Conservation (phyloP, 2,797 vertebrate genomes). For the Schizopygopsis malacanthus region DNA sequence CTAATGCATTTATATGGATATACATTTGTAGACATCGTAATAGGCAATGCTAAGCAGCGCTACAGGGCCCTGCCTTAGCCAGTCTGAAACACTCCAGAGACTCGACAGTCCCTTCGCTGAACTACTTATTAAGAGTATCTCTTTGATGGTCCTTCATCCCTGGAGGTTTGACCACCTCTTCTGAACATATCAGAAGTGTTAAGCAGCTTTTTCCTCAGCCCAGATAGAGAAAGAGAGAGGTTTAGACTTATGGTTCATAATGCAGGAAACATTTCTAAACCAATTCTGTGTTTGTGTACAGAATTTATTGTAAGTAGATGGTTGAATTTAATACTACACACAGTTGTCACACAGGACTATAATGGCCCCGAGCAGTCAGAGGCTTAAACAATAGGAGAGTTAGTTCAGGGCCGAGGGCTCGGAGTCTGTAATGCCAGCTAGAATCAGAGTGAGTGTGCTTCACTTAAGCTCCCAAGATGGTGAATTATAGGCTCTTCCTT, state of each 20-base stretch:
- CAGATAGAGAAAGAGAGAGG: neutral
- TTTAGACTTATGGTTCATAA: constrained; percentile 18
- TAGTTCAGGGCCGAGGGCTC: constrained; percentile 27
- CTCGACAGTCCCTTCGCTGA: neutral
- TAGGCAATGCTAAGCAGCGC: constrained; percentile 7
- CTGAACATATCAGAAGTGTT: constrained; percentile 35
- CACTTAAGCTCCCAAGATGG: constrained; percentile 26
- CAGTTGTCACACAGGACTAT: neutral
- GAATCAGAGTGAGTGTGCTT: constrained; percentile 1
- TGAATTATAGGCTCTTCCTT: constrained; percentile 40
- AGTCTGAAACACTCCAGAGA: neutral
- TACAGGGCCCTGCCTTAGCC: neutral
- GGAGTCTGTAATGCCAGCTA: constrained; percentile 8
- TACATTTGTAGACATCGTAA: neutral
- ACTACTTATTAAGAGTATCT: constrained; percentile 22
- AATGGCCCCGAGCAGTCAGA: constrained; percentile 26
- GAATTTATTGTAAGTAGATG: neutral
- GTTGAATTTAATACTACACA: constrained; percentile 15
- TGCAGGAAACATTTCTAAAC: neutral
- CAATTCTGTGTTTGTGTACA: constrained; percentile 16
- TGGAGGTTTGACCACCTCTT: constrained; percentile 35
- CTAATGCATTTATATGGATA: constrained; percentile 1
- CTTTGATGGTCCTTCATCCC: constrained; percentile 35
- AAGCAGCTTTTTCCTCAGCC: constrained; percentile 16
- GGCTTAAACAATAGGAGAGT: constrained; percentile 38